These are phyloP conservation scores for Synanthedon formicaeformis DNA, from an alignment of 2,888 invertebrate genomes.

Conservation along the genomic window DNA sequence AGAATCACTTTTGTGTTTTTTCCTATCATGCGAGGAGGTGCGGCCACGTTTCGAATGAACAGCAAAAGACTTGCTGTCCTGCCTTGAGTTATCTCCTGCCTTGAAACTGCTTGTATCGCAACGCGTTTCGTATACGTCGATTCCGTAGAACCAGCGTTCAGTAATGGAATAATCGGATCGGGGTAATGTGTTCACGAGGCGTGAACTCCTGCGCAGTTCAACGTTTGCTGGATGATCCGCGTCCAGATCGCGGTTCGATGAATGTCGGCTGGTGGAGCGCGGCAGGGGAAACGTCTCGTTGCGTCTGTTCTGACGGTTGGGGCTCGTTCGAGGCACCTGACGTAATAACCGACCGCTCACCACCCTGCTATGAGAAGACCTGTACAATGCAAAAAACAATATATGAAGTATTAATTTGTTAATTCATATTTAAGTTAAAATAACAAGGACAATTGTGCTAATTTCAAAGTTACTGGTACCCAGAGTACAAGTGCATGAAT, in stretches of 20 bases:
- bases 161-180: conserved; percentile 68
- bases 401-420: neutral
- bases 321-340: conserved; percentile 57
- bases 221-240: conserved; percentile 50
- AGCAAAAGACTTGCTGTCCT: conserved; percentile 22
- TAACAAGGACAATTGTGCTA: too few species aligned
- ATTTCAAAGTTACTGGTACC: too few species aligned
- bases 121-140: conserved; percentile 65
- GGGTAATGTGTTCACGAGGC: conserved; percentile 61
- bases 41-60: conserved; percentile 40
- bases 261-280: conserved; percentile 43
- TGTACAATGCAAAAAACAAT: conserved; percentile 17
- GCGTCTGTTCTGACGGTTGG: conserved; percentile 40
- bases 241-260: conserved; percentile 34
- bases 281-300: conserved; percentile 52
- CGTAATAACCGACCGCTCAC: conserved; percentile 70
- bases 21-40: conserved; percentile 57
- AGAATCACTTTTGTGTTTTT: conserved; percentile 42
- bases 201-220: conserved; percentile 56
- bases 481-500: too few species aligned
- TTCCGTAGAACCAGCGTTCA: conserved; percentile 71
- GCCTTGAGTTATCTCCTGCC: conserved; percentile 30
- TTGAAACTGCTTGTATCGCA: conserved; percentile 45
- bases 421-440: neutral
- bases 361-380: conserved; percentile 71